Base-by-base conservation (phyloP, 2,888 invertebrate species). In the Selenia dentaria region DNA sequence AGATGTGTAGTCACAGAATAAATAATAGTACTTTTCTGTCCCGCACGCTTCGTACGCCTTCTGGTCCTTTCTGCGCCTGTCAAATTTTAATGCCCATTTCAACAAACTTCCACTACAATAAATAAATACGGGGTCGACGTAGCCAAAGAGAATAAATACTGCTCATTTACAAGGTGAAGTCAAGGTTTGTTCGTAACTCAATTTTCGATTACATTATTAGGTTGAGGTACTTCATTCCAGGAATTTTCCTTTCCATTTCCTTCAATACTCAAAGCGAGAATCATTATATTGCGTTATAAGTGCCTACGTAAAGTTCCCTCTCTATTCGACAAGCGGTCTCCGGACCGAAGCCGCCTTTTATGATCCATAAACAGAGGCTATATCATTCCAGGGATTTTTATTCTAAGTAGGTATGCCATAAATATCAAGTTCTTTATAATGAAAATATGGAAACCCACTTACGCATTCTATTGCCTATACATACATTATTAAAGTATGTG, bases 361-460 rank as follows among this genome's bases (percentile, higher is more conserved):
- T 67, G 65, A 65, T 55, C 59, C 70, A 74, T 76, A 76, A 76
- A 75, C 65, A 69, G 59, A 50, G 63, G 55, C 64, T 64, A 70
- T 68, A 72, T 64, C 63, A 68, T 64, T 62, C 59, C 57, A 54
- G 54, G 58, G 62, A 66, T 69, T 74, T 70, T 75, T 73, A 73
- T 71, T 69, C 61, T 54, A 62, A 73, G 66, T 67, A 59, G 54
- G 58, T 22, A 51, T 44, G 59, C 51, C 65, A 65, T 69, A 68
- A 69, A 71, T 67, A 67, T 64, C 54, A 65, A 65, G 58, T 67
- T 66, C 54, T 64, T 65, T 62, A 59, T 62, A 73, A 73, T 70
- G 57, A 70, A 72, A 71, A 59, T 56, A 56, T 67, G 59, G 56
- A 55, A 61, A 59, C 56, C 57, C 39, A 54, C 57, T 56, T 53